Base-by-base conservation (phyloP, 1,140 invertebrate species). In the Caerostris darwini region DNA sequence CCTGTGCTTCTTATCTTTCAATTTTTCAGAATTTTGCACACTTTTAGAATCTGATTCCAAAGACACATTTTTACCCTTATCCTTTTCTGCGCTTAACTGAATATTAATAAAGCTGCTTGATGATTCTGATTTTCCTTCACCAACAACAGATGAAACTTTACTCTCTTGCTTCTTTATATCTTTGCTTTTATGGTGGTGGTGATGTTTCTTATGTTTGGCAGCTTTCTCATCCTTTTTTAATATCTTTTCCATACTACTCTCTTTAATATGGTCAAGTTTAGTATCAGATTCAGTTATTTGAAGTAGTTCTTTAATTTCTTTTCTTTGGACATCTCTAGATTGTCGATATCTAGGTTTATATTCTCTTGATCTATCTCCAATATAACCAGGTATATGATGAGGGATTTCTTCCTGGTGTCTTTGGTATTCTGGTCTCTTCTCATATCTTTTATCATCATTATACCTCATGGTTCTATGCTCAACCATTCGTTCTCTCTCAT, bases 1-100 rank as follows among this genome's bases (percentile, higher is more conserved):
- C 53, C 95, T 95, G 64, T 95, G 95, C 12, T 95, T 85, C 34
- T 92, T 94, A 90, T 93, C 91, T 93, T 95, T 95, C 4, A 64
- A n/a, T 58, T 90, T 94, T 85, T 90, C 96, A 97, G 96, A 98
- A 98, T 17, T 82, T 71, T 81, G 96, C 97, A 96, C 98, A 98
- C 96, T 95, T 86, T 94, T 83, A 98, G 71, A 97, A 98, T 95
- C 83, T 58, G 4, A 19, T 57, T 92, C 90, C 3, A 57, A 0
- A 6, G 8, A 19, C n/a, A 10, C 50, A 71, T 34, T 92, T 3
- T 56, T 81, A 10, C 77, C 94, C 5, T 71, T 88, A 5, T 50
- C 64, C 7, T 83, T 88, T 57, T 94, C 88, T 14, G 56, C 12
- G 7, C 3, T 14, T 56, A 64, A 59, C 5, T 94, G 77, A 50